phyloP scores from a whole-genome alignment of 2,797 vertebrate genomes.

The Myotis planiceps region DNA sequence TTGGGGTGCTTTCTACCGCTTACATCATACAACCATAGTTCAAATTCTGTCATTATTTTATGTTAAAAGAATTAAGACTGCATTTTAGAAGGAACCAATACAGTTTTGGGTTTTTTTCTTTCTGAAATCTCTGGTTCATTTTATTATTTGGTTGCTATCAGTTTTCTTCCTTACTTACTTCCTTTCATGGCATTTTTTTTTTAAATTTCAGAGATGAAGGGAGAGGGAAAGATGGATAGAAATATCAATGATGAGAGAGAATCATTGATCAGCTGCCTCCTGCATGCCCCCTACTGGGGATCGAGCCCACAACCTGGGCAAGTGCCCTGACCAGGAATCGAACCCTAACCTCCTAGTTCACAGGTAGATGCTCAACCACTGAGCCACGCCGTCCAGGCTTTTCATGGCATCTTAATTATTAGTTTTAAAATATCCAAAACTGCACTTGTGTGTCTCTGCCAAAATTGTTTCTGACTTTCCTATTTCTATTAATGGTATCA shows the following conservation, averaged over 20 bases:
- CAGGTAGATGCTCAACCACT: too few relatives aligned
- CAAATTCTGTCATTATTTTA: slow-evolving; percentile 20
- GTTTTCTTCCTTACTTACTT: not conserved
- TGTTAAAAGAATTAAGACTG: not conserved
- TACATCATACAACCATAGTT: not conserved
- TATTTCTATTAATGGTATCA: not conserved
- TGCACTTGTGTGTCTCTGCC: not conserved
- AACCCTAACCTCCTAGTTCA: too few relatives aligned
- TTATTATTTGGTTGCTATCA: not conserved
- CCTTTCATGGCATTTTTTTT: not conserved
- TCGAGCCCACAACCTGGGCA: too few relatives aligned
- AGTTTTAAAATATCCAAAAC: slow-evolving; percentile 25
- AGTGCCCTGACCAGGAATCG: too few relatives aligned
- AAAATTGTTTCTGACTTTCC: slow-evolving; percentile 12
- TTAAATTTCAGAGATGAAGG: too few relatives aligned
- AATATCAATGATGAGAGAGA: too few relatives aligned
- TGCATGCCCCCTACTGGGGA: too few relatives aligned
- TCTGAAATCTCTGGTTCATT: not conserved
- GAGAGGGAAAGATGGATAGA: too few relatives aligned
- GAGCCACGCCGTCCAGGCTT: too few relatives aligned
- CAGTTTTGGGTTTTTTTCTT: not conserved
- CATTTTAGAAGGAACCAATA: slow-evolving; percentile 21
- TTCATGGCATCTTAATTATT: not conserved
- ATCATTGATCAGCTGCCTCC: too few relatives aligned
- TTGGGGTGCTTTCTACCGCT: not conserved